Percentiles rank a stretch among this genome's conserved stretches.
Conservation (phyloP, 2,888 invertebrate species). For the Eumerus sabulonum region DNA sequence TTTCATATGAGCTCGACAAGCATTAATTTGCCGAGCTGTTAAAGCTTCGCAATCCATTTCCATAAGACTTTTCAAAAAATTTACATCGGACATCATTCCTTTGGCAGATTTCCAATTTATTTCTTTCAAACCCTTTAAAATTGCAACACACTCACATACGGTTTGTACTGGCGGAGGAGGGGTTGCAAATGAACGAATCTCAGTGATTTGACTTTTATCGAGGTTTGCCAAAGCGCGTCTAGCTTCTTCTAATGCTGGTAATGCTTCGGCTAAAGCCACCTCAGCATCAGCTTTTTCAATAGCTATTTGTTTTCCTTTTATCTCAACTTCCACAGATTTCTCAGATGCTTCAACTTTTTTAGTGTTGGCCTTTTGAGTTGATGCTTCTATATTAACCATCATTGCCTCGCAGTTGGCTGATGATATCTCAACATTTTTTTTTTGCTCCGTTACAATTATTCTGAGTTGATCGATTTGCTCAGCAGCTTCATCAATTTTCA, state of each 20-base stretch:
- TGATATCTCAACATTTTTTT: constrained; percentile 89
- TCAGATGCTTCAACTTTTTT: constrained; percentile 90
- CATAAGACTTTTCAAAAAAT: constrained; percentile 88
- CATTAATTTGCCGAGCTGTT: constrained; percentile 85
- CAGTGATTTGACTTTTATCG: constrained; percentile 94
- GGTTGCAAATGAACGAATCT: constrained; percentile 94
- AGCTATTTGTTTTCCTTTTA: constrained; percentile 88
- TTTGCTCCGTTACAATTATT: constrained; percentile 88
- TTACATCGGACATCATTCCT: constrained; percentile 94
- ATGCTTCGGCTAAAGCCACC: constrained; percentile 87
- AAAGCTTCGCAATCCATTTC: constrained; percentile 92
- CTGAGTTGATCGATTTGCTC: constrained; percentile 89
- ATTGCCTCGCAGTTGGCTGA: constrained; percentile 89
- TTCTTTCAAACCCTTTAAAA: constrained; percentile 90
- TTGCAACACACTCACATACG: constrained; percentile 93
- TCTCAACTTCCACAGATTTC: constrained; percentile 90
- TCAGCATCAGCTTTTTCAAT: constrained; percentile 92
- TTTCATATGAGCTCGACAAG: constrained; percentile 87
- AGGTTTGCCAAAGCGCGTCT: constrained; percentile 88
- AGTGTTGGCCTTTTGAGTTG: constrained; percentile 85
- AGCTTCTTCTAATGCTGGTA: constrained; percentile 92
- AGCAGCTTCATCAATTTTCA: constrained; percentile 90
- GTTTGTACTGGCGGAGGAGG: constrained; percentile 94
- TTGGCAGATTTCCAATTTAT: constrained; percentile 95
- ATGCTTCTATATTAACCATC: constrained; percentile 86